phyloP scores from a whole-genome alignment of 2,888 invertebrate genomes.

The Melipona bicolor region DNA sequence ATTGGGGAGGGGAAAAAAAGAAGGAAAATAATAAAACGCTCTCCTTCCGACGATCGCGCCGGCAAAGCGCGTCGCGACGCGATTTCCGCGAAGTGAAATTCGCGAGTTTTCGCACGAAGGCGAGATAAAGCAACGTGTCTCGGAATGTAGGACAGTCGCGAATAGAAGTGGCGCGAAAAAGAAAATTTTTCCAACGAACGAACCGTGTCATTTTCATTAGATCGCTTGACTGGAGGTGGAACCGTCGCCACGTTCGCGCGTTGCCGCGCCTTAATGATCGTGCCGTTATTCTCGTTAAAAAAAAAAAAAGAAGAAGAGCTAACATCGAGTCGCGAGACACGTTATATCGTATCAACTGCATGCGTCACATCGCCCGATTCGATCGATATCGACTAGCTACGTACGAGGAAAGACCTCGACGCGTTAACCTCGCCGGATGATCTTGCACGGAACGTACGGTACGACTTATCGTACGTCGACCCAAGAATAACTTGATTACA shows the following conservation, averaged over 20 bases:
- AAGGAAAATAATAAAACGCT: neutral
- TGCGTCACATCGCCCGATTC: neutral
- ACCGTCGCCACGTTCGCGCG: conserved; percentile 8
- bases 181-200: conserved; percentile 3
- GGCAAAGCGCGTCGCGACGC: neutral
- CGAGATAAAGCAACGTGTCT: neutral
- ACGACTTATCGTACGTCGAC: conserved; percentile 46
- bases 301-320: neutral
- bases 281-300: neutral
- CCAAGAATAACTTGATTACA: conserved; percentile 53
- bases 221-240: conserved; percentile 21
- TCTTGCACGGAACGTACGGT: neutral
- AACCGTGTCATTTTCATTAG: conserved; percentile 54
- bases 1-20: neutral
- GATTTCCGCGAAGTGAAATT: neutral
- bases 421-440: conserved; percentile 1
- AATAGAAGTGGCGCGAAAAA: conserved; percentile 19
- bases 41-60: neutral
- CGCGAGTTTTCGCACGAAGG: conserved; percentile 12
- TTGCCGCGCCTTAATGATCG: neutral
- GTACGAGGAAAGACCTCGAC: neutral
- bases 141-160: conserved; percentile 13
- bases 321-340: neutral
- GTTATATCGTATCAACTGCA: neutral
- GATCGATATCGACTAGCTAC: neutral